Conservation (phyloP, 2,888 invertebrate genomes). For the Lasioglossum zephyrum region DNA sequence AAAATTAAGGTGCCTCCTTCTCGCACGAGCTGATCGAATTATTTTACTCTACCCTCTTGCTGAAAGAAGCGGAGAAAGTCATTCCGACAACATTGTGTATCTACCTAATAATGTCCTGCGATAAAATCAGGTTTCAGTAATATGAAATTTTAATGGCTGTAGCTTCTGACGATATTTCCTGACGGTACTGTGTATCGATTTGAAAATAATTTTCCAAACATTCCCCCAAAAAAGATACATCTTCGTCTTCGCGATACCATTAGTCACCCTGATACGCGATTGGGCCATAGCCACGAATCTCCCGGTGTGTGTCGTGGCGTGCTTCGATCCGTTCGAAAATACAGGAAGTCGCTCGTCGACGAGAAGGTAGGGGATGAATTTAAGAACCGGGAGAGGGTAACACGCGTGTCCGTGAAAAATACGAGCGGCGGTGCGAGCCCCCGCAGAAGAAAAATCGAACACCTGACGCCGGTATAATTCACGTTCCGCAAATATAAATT, state of each 20-base stretch:
- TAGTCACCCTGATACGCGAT: background rate
- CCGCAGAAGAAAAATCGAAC: constrained; percentile 49
- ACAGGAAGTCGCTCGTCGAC: background rate
- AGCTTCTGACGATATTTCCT: too few species aligned
- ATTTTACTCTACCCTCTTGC: too few species aligned
- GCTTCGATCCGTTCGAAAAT: background rate
- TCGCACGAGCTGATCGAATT: too few species aligned
- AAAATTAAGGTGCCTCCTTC: too few species aligned
- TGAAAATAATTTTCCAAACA: background rate
- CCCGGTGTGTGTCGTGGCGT: background rate
- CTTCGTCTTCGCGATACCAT: background rate
- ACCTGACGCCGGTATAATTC: constrained; percentile 61
- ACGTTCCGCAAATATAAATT: constrained; percentile 58
- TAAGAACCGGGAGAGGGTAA: background rate
- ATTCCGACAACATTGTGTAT: too few species aligned
- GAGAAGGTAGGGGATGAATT: constrained; percentile 15
- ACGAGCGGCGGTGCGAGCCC: constrained; percentile 5
- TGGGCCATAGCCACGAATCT: background rate
- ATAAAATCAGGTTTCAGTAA: too few species aligned
- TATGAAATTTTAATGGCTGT: too few species aligned
- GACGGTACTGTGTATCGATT: too few species aligned
- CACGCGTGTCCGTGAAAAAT: constrained; percentile 48
- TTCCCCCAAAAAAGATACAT: background rate
- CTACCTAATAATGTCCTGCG: too few species aligned
- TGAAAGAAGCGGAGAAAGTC: too few species aligned